phyloP scores from a whole-genome alignment of 2,888 invertebrate species.

The Diploptera punctata region DNA sequence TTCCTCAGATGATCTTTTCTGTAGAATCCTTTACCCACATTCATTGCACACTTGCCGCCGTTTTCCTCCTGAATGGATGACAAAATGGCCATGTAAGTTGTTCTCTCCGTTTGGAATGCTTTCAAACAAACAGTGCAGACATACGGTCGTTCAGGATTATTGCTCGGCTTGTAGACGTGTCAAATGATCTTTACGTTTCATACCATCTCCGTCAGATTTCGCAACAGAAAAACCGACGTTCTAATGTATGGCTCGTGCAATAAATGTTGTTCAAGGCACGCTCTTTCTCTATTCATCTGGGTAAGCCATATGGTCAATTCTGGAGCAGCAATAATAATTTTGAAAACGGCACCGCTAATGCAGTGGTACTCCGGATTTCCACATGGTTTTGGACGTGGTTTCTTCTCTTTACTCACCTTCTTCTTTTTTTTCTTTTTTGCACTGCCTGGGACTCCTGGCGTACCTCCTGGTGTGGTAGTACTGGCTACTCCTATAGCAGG shows the following conservation, averaged over 20 bases:
- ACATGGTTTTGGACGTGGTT: slow-evolving; percentile 83
- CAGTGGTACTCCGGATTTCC: slow-evolving; percentile 75
- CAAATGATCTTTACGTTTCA: slow-evolving; percentile 86
- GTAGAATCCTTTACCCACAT: slow-evolving; percentile 90
- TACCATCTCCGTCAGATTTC: slow-evolving; percentile 88
- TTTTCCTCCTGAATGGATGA: slow-evolving; percentile 88
- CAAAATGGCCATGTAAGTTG: slow-evolving; percentile 88
- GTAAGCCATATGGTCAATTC: slow-evolving; percentile 87
- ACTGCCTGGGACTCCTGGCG: slow-evolving; percentile 43
- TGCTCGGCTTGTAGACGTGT: slow-evolving; percentile 87
- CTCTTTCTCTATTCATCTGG: slow-evolving; percentile 87
- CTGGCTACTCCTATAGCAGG: slow-evolving; percentile 44
- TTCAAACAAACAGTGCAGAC: slow-evolving; percentile 88
- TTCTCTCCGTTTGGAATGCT: slow-evolving; percentile 86
- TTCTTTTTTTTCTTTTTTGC: slow-evolving; percentile 81
- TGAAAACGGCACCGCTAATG: too few species aligned
- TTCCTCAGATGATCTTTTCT: slow-evolving; percentile 87
- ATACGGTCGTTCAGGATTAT: slow-evolving; percentile 88
- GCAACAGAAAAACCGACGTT: slow-evolving; percentile 84
- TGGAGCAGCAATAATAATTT: too few species aligned
- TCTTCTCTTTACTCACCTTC: slow-evolving; percentile 78
- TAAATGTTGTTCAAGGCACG: slow-evolving; percentile 83
- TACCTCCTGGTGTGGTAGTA: slow-evolving; percentile 54
- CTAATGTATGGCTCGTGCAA: slow-evolving; percentile 86
- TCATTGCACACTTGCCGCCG: slow-evolving; percentile 86